Conservation (phyloP, 2,113 vertebrate species). For the Centropristis striata region DNA sequence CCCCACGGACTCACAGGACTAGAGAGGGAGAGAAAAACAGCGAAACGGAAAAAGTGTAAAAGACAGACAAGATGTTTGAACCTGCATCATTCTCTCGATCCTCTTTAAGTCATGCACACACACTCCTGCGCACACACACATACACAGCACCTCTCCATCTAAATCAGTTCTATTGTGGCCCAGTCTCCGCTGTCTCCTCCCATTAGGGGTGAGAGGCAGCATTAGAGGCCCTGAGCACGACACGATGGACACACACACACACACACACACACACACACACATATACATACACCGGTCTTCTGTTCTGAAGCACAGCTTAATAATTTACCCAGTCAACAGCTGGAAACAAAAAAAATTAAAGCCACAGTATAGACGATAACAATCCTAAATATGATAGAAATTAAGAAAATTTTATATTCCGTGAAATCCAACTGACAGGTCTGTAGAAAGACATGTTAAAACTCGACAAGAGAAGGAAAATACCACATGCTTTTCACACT, state of each 20-base stretch:
- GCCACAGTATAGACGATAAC: background rate
- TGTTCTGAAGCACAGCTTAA: conserved; percentile 17
- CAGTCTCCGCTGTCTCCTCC: conserved; percentile 73
- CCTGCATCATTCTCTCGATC: conserved; percentile 53
- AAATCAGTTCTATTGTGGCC: conserved; percentile 79
- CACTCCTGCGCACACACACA: conserved; percentile 10
- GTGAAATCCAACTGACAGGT: background rate
- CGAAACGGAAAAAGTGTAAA: conserved; percentile 69
- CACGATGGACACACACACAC: conserved; percentile 34
- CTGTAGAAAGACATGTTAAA: background rate
- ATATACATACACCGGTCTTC: background rate
- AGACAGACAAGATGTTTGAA: conserved; percentile 54
- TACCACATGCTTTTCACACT: background rate
- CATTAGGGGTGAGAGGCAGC: conserved; percentile 73
- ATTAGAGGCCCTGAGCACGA: conserved; percentile 66
- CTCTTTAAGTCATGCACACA: conserved; percentile 55
- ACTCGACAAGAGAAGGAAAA: background rate
- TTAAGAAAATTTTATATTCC: conserved; percentile 11
- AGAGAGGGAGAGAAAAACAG: conserved; percentile 68
- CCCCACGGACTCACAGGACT: conserved; percentile 72
- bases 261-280: conserved; percentile 7
- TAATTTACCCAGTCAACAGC: conserved; percentile 29
- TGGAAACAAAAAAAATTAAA: background rate
- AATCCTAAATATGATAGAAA: background rate
- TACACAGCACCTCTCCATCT: conserved; percentile 72